These are phyloP conservation scores for Triplophysa tibetana DNA, from an alignment of 2,113 vertebrate genomes.

Conservation along the genomic window DNA sequence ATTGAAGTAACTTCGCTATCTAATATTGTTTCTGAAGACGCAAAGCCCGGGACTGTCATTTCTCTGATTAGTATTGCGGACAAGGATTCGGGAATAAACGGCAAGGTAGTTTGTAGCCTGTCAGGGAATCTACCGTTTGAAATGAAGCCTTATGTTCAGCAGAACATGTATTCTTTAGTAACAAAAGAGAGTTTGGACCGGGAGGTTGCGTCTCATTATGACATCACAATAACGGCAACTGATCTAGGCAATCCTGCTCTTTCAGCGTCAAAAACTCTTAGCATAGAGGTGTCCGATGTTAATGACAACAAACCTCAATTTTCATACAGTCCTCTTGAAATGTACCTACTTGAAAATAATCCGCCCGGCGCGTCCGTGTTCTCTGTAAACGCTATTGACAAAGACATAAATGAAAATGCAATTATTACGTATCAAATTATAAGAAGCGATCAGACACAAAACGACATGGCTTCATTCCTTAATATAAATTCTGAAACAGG, in stretches of 20 bases:
- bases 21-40: conserved; percentile 64
- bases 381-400: conserved; percentile 62
- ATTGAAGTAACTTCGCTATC: conserved; percentile 66
- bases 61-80: conserved; percentile 70
- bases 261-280: conserved; percentile 56
- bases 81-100: conserved; percentile 69
- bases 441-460: conserved; percentile 10
- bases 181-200: conserved; percentile 62
- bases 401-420: conserved; percentile 63
- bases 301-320: conserved; percentile 72
- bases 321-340: conserved; percentile 36
- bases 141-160: conserved; percentile 64
- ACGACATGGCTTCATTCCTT: conserved; percentile 49
- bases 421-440: conserved; percentile 59
- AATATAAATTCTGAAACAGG: conserved; percentile 67
- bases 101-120: conserved; percentile 61
- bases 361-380: conserved; percentile 57
- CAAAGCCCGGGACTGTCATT: conserved; percentile 65
- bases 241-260: conserved; percentile 65
- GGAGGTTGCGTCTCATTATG: conserved; percentile 67
- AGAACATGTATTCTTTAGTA: conserved; percentile 69
- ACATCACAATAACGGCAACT: conserved; percentile 64
- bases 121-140: conserved; percentile 64
- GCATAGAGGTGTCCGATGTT: conserved; percentile 64
- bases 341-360: conserved; percentile 68